phyloP scores from a whole-genome alignment of 2,797 vertebrate species.

The Megaceryle alcyon region DNA sequence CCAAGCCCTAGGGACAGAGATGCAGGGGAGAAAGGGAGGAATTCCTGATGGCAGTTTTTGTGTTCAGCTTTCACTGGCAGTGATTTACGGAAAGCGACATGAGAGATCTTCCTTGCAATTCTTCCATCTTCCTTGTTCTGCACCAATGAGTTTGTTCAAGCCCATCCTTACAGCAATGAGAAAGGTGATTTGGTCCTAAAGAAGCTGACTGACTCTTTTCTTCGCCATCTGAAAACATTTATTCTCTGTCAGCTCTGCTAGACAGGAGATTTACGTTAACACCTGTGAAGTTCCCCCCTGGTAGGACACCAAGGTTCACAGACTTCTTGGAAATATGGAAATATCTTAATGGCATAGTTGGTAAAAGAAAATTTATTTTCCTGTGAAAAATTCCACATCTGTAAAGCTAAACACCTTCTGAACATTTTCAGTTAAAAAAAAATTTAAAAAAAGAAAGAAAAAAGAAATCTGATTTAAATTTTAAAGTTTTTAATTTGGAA shows the following conservation, averaged over 20 bases:
- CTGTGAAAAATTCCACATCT: background rate
- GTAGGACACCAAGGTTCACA: background rate
- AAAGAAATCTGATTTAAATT: background rate
- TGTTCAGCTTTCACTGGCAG: background rate
- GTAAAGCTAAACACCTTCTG: background rate
- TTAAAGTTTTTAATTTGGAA: background rate
- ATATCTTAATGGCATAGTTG: background rate
- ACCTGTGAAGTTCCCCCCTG: background rate
- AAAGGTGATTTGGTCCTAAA: background rate
- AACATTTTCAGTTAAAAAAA: background rate
- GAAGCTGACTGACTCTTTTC: background rate
- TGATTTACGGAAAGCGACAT: background rate
- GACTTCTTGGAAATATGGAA: background rate
- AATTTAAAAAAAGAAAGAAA: too few relatives aligned
- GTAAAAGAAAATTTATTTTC: background rate
- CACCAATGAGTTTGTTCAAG: background rate
- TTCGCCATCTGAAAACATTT: background rate
- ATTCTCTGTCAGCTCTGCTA: background rate
- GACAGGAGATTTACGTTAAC: background rate
- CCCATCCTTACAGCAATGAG: background rate
- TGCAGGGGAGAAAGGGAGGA: background rate
- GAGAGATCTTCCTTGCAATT: background rate
- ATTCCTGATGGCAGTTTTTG: background rate
- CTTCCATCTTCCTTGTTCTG: background rate
- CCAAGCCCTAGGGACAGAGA: background rate